phyloP scores from a whole-genome alignment of 2,797 vertebrate species.

The Emys orbicularis region DNA sequence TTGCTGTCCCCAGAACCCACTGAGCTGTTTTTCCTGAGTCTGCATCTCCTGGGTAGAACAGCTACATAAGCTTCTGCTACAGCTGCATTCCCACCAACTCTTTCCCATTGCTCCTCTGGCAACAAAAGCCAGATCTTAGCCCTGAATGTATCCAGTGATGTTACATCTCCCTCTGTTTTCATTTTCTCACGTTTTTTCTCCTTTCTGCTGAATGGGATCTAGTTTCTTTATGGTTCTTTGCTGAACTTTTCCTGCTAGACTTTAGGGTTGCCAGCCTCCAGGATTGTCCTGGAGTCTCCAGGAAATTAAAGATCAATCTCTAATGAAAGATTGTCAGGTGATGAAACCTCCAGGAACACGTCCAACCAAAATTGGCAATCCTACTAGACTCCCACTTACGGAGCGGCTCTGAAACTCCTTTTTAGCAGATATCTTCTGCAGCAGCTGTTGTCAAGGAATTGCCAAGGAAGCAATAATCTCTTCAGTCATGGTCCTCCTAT shows the following conservation, averaged over 20 bases:
- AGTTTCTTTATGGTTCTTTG: not conserved
- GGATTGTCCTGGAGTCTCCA: no score
- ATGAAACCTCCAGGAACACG: no score
- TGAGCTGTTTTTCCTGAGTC: not conserved
- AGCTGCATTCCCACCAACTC: not conserved
- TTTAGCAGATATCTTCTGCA: not conserved
- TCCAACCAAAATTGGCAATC: no score
- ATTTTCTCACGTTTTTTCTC: not conserved
- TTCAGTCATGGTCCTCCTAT: not conserved
- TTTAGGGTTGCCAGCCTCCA: no score
- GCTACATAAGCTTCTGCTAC: not conserved
- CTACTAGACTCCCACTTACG: not conserved
- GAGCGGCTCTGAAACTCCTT: not conserved
- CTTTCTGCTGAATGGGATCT: not conserved
- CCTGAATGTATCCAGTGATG: rapidly evolving
- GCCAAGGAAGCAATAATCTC: not conserved
- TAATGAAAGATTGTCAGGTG: no score
- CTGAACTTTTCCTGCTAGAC: not conserved
- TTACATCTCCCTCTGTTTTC: not conserved
- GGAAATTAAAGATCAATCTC: no score
- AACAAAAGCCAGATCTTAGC: not conserved
- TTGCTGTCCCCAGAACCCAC: not conserved
- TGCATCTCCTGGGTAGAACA: not conserved
- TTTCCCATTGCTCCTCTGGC: not conserved
- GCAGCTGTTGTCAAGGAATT: not conserved